These are phyloP conservation scores for Vanessa tameamea DNA, from an alignment of 1,140 invertebrate species.

Conservation along the genomic window DNA sequence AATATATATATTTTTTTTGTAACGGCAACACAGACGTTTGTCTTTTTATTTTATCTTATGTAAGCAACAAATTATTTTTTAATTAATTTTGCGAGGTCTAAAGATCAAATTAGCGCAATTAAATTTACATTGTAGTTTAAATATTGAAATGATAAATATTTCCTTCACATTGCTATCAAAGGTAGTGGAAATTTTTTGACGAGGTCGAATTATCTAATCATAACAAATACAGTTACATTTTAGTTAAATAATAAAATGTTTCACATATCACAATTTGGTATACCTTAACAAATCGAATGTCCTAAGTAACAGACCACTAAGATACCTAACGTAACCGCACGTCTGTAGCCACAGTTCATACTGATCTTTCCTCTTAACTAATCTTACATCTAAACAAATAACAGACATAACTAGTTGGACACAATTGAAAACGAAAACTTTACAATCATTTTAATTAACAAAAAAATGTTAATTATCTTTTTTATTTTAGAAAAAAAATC, in stretches of 20 bases:
- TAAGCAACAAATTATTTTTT: too few species aligned
- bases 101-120: background rate
- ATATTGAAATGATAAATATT: background rate
- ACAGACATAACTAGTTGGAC: constrained; percentile 16
- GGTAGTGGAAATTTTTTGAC: too few species aligned
- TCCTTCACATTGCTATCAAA: too few species aligned
- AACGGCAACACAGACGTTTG: too few species aligned
- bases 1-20: background rate
- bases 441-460: too few species aligned
- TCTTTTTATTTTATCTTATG: too few species aligned
- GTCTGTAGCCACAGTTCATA: constrained; percentile 15
- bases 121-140: too few species aligned
- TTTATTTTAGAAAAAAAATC: too few species aligned
- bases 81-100: too few species aligned
- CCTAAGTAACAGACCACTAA: constrained; percentile 15
- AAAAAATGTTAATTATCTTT: too few species aligned
- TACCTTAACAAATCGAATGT: constrained; percentile 9
- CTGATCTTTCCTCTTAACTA: constrained; percentile 22
- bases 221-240: too few species aligned
- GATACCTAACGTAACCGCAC: constrained; percentile 18
- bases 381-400: constrained; percentile 23
- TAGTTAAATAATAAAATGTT: background rate
- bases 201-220: background rate
- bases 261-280: background rate
- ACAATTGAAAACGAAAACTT: background rate